Conservation (phyloP, 92 coral and sea anemone genomes). For the Palythoa caribaeorum region DNA sequence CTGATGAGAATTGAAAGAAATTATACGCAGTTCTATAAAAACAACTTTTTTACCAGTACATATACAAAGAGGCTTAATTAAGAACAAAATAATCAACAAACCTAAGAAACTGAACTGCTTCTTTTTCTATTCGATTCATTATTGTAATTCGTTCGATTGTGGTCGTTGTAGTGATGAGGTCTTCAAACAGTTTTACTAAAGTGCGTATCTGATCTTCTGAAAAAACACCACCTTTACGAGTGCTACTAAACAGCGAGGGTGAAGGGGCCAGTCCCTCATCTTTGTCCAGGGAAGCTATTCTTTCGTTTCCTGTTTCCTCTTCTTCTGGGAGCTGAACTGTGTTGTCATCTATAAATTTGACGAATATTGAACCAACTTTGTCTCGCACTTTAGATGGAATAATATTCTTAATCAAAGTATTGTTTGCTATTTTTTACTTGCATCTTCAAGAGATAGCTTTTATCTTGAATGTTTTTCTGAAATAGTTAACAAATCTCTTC, state of each 20-base stretch:
- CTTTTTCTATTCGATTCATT: too few relatives aligned
- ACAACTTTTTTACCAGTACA: too few relatives aligned
- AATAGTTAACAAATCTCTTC: neutral
- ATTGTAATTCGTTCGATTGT: too few relatives aligned
- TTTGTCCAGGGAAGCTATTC: neutral
- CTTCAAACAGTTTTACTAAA: neutral
- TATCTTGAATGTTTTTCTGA: neutral
- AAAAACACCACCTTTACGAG: neutral
- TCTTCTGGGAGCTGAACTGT: neutral
- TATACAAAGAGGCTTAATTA: too few relatives aligned
- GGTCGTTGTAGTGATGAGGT: too few relatives aligned
- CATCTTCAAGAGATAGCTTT: neutral
- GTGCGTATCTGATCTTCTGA: neutral
- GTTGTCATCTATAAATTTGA: neutral
- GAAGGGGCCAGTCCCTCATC: conserved; percentile 3
- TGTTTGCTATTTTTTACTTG: neutral
- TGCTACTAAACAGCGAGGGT: neutral
- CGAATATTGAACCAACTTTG: conserved; percentile 18
- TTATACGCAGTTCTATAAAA: too few relatives aligned
- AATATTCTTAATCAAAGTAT: conserved; percentile 15
- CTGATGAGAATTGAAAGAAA: too few relatives aligned
- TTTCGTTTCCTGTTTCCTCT: neutral
- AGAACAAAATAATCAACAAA: too few relatives aligned
- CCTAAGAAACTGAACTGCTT: too few relatives aligned
- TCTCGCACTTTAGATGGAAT: conserved; percentile 24